Conservation (phyloP, 2,797 vertebrate genomes). For the Melanotaenia nigrans region DNA sequence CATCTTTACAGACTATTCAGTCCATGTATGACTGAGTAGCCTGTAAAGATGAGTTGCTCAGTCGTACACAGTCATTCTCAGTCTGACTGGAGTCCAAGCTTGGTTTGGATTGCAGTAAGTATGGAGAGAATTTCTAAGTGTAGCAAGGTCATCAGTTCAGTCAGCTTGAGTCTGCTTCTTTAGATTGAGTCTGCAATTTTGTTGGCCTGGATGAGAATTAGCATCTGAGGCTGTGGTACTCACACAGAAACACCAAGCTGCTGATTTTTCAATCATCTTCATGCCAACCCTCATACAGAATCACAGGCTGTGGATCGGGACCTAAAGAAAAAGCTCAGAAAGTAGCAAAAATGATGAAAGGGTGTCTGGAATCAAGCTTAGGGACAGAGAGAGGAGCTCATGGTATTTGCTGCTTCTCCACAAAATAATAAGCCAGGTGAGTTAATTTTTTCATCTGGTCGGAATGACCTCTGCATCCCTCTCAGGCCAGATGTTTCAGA, state of each 20-base stretch:
- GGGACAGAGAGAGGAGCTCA: background rate
- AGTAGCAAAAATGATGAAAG: background rate
- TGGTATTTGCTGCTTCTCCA: too few relatives aligned
- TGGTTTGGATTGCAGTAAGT: too few relatives aligned
- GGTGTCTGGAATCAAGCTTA: background rate
- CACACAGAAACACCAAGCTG: background rate
- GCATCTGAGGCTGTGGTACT: background rate
- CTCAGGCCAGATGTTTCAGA: background rate
- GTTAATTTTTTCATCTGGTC: background rate
- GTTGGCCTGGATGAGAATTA: background rate
- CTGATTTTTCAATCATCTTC: background rate
- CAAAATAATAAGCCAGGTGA: background rate
- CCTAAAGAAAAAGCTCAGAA: background rate
- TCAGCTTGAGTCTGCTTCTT: background rate
- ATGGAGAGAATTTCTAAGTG: background rate
- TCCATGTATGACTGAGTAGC: background rate
- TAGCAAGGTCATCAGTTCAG: background rate
- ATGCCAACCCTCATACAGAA: background rate
- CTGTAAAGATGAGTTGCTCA: too few relatives aligned
- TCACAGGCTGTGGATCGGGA: background rate
- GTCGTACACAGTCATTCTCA: too few relatives aligned
- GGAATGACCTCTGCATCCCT: background rate
- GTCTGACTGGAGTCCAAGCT: too few relatives aligned
- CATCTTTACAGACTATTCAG: background rate
- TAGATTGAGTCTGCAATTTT: background rate